phyloP scores from a whole-genome alignment of 2,888 invertebrate species.

The Linnaemya tessellans region DNA sequence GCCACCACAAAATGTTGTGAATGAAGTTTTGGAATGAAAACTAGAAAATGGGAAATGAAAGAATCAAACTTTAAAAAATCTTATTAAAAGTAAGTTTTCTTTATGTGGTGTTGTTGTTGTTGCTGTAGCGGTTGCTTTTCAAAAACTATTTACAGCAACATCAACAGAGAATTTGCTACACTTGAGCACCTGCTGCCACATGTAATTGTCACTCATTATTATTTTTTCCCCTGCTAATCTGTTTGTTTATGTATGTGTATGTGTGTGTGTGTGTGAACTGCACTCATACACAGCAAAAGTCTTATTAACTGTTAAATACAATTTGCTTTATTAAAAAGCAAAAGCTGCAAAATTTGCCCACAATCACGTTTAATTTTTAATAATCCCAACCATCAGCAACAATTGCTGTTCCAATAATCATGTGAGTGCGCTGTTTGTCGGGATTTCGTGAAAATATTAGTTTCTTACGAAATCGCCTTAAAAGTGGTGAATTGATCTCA shows the following conservation, averaged over 20 bases:
- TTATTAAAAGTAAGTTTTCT: constrained; percentile 49
- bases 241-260: background rate
- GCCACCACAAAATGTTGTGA: background rate
- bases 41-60: constrained; percentile 12
- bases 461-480: background rate
- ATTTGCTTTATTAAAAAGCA: constrained; percentile 19
- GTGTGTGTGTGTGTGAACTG: background rate
- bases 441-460: background rate
- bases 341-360: constrained; percentile 43
- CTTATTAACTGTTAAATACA: constrained; percentile 26
- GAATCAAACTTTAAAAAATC: constrained; percentile 37
- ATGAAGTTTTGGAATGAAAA: background rate
- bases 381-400: constrained; percentile 39
- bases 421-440: background rate
- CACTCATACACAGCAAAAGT: background rate
- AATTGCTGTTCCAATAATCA: constrained; percentile 1
- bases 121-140: background rate
- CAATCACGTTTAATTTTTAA: constrained; percentile 56
- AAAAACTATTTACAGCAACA: constrained; percentile 23
- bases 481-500: too few species aligned
- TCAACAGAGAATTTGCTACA: constrained; percentile 3
- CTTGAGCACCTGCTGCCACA: constrained; percentile 43
- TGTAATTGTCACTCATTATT: constrained; percentile 53
- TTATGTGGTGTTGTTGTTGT: background rate
- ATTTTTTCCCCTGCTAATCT: background rate